Evolutionary conservation across 2,113 vertebrate genomes (phyloP).

Genomic region (Galemys pyrenaicus): DNA sequence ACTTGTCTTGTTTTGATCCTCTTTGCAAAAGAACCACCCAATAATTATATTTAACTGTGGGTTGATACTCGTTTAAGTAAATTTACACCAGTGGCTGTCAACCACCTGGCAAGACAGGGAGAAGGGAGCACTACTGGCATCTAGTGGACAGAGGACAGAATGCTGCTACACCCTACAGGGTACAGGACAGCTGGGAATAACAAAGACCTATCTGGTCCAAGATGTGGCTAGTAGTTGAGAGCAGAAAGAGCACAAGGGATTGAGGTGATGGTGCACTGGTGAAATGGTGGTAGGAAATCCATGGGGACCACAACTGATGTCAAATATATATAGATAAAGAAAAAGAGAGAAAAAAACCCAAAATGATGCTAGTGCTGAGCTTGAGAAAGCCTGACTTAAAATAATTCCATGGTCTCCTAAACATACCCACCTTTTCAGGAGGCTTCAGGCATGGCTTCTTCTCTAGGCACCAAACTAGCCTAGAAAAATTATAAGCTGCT

Average conservation of each 20-base stretch:
- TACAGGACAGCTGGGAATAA: background rate
- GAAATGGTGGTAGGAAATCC: too few species aligned
- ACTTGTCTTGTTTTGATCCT: slow-evolving; percentile 29
- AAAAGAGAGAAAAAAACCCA: too few species aligned
- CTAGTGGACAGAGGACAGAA: background rate
- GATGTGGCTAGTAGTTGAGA: too few species aligned
- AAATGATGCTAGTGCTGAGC: background rate
- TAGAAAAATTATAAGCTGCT: slow-evolving; percentile 3
- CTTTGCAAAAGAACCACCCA: background rate
- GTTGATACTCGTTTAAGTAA: slow-evolving; percentile 11
- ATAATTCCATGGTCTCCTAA: background rate
- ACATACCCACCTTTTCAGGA: background rate
- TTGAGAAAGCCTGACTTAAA: background rate
- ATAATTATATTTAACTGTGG: slow-evolving; percentile 6
- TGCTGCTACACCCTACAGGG: background rate
- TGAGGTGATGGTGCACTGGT: too few species aligned
- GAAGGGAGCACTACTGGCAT: background rate
- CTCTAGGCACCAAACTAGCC: background rate
- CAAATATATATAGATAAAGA: too few species aligned
- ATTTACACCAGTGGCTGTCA: background rate
- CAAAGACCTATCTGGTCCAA: background rate
- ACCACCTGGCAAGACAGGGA: background rate
- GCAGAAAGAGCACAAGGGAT: too few species aligned
- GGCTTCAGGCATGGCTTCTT: background rate
- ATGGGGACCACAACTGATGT: too few species aligned